Conservation (phyloP, 2,888 invertebrate species). For the Molorchus minor region DNA sequence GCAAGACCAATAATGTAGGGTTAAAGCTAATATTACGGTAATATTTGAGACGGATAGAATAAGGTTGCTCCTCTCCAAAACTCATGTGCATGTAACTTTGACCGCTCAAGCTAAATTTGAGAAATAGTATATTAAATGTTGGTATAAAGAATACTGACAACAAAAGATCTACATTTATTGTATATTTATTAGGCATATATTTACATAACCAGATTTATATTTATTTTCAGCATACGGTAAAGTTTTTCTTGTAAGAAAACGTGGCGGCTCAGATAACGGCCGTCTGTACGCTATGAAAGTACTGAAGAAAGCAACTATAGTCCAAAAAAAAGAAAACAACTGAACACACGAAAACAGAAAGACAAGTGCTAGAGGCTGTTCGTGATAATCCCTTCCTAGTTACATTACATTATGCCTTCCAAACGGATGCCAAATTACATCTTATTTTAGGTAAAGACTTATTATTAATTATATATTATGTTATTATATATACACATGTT, state of each 20-base stretch:
- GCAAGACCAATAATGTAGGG: too few relatives aligned
- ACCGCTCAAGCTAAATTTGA: too few relatives aligned
- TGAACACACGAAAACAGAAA: slow-evolving; percentile 96
- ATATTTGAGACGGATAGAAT: too few relatives aligned
- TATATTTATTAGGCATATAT: too few relatives aligned
- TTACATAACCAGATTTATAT: too few relatives aligned
- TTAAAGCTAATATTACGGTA: too few relatives aligned
- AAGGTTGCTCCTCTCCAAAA: too few relatives aligned
- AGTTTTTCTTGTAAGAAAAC: slow-evolving; percentile 94
- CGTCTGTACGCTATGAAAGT: slow-evolving; percentile 98
- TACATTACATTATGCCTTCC: slow-evolving; percentile 97
- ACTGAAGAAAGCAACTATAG: slow-evolving; percentile 92
- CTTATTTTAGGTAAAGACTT: slow-evolving; percentile 89
- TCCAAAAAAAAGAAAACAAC: slow-evolving; percentile 94
- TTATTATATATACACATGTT: too few relatives aligned
- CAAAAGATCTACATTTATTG: too few relatives aligned
- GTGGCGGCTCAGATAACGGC: slow-evolving; percentile 84
- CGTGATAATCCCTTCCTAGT: slow-evolving; percentile 95
- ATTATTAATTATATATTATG: slow-evolving; percentile 1
- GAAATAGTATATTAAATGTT: too few relatives aligned
- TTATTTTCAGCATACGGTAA: slow-evolving; percentile 88
- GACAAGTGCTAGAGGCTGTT: slow-evolving; percentile 95
- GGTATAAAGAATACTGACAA: too few relatives aligned
- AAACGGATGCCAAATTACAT: slow-evolving; percentile 95
- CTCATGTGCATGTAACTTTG: too few relatives aligned